Evolutionary conservation across 2,888 invertebrate species (phyloP).

Genomic region (Apoderus coryli): DNA sequence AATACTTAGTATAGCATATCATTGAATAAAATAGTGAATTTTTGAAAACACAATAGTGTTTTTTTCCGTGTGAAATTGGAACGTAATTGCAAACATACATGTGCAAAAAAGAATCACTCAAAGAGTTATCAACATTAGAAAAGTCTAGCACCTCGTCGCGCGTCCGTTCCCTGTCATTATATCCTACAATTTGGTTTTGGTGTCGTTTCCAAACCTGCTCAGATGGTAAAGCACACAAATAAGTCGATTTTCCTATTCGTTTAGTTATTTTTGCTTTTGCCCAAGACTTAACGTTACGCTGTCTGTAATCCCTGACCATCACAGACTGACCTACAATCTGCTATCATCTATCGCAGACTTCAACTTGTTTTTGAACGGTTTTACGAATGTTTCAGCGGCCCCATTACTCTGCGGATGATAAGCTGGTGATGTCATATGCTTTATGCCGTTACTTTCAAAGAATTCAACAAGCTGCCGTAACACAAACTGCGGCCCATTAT

Average conservation of each 20-base stretch:
- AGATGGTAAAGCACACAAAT: not conserved
- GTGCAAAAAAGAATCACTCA: too few relatives aligned
- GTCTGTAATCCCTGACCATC: not conserved
- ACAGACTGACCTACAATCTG: not conserved
- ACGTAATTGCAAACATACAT: too few relatives aligned
- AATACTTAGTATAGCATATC: too few relatives aligned
- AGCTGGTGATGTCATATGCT: conserved; percentile 17
- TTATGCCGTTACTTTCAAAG: conserved; percentile 16
- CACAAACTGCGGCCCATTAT: conserved; percentile 19
- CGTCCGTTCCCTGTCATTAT: too few relatives aligned
- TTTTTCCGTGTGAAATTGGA: too few relatives aligned
- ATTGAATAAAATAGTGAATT: too few relatives aligned
- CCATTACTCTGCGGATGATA: conserved; percentile 13
- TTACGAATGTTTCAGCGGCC: conserved; percentile 12
- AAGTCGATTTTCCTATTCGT: not conserved
- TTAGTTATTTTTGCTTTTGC: not conserved
- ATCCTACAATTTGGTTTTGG: too few relatives aligned
- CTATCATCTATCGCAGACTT: too few relatives aligned
- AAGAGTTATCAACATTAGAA: too few relatives aligned
- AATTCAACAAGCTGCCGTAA: conserved; percentile 18
- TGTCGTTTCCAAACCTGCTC: too few relatives aligned
- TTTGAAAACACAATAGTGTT: too few relatives aligned
- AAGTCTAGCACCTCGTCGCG: too few relatives aligned
- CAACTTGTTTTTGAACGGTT: conserved; percentile 14
- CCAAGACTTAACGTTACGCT: not conserved